Conservation (phyloP, 2,888 invertebrate genomes). For the Vesta saturnalis region DNA sequence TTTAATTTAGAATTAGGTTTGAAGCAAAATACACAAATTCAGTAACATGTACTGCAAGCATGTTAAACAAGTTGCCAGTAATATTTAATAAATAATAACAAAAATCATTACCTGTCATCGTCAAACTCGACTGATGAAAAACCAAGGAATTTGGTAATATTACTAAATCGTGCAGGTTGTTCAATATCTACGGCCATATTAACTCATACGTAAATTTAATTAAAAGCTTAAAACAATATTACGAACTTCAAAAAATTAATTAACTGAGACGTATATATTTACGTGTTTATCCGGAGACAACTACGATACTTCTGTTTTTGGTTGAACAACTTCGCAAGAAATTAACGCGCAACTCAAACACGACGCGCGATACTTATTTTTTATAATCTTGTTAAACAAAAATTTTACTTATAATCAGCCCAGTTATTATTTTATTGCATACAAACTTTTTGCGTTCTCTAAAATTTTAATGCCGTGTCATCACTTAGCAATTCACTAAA, state of each 20-base stretch:
- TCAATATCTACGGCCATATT: conserved; percentile 48
- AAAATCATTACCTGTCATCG: conserved; percentile 52
- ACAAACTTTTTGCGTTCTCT: too few relatives aligned
- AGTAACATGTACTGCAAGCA: too few relatives aligned
- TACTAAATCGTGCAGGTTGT: conserved; percentile 50
- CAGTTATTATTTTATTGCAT: neutral
- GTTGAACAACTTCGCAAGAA: conserved; percentile 28
- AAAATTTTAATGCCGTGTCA: too few relatives aligned
- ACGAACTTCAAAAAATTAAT: conserved; percentile 18
- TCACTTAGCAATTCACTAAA: too few relatives aligned
- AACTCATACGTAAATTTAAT: neutral
- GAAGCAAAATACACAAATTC: too few relatives aligned
- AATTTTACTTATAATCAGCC: neutral
- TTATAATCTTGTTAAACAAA: neutral
- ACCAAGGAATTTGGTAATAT: conserved; percentile 52
- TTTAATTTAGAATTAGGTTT: too few relatives aligned
- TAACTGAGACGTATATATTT: neutral
- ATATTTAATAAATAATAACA: neutral
- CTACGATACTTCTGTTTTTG: conserved; percentile 28
- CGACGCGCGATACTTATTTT: conserved; percentile 9
- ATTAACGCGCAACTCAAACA: conserved; percentile 29
- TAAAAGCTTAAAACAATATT: too few relatives aligned
- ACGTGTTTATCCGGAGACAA: neutral
- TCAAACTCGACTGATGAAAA: conserved; percentile 48
- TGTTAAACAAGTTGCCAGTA: too few relatives aligned